phyloP scores from a whole-genome alignment of 2,113 vertebrate species.

The Ursus arctos region DNA sequence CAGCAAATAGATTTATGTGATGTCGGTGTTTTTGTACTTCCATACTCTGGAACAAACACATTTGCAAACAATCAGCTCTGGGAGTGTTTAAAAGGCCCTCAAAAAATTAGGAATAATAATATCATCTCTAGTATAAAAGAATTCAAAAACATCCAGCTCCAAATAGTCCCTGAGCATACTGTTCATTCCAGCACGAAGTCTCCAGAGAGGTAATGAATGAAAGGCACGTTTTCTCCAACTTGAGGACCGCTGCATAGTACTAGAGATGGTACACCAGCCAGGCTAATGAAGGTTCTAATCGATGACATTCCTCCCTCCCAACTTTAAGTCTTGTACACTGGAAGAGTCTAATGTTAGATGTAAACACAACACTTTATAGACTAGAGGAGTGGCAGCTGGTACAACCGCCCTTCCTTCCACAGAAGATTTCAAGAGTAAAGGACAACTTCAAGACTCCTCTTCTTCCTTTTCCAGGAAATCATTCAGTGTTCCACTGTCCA shows the following conservation, averaged over 20 bases:
- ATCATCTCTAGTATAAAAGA: conserved; percentile 74
- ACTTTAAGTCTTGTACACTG: conserved; percentile 17
- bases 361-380: conserved; percentile 47
- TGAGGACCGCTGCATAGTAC: conserved; percentile 42
- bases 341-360: conserved; percentile 62
- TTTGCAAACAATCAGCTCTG: conserved; percentile 29
- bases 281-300: conserved; percentile 58
- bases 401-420: not conserved
- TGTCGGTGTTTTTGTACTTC: not conserved
- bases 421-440: conserved; percentile 7
- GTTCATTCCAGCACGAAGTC: conserved; percentile 71
- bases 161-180: conserved; percentile 81
- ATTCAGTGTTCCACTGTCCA: conserved; percentile 92
- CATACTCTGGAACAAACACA: conserved; percentile 39
- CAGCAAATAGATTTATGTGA: not conserved
- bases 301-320: not conserved
- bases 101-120: conserved; percentile 14
- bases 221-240: conserved; percentile 85
- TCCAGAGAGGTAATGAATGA: conserved; percentile 80
- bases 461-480: conserved; percentile 96
- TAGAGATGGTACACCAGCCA: conserved; percentile 76
- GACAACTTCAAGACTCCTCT: conserved; percentile 84
- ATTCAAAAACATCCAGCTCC: conserved; percentile 71
- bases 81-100: conserved; percentile 53
- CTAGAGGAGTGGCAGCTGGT: conserved; percentile 69